Evolutionary conservation across 2,797 vertebrate species (phyloP).

Genomic region (Hafferia zeledoni): DNA sequence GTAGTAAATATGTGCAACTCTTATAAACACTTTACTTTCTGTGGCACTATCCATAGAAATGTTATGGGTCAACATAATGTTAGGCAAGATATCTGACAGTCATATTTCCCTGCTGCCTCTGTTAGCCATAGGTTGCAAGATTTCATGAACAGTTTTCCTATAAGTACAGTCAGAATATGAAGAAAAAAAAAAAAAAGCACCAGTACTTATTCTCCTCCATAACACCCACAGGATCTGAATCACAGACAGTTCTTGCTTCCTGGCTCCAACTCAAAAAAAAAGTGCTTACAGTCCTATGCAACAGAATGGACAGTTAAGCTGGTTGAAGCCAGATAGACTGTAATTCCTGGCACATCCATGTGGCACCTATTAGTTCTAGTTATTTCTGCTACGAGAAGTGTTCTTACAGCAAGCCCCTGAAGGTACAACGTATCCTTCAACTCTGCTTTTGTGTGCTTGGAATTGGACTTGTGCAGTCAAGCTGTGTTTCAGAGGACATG

Average conservation of each 20-base stretch:
- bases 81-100: neutral
- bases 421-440: neutral
- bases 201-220: neutral
- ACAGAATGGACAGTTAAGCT: neutral
- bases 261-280: neutral
- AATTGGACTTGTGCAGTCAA: neutral
- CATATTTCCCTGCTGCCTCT: neutral
- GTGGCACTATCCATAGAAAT: neutral
- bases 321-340: neutral
- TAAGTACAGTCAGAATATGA: neutral
- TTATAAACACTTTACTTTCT: neutral
- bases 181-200: neutral
- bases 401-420: neutral
- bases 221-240: neutral
- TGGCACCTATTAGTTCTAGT: neutral
- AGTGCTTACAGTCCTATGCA: neutral
- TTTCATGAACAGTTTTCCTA: neutral
- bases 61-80: neutral
- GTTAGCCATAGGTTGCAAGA: neutral
- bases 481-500: neutral
- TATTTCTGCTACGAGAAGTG: neutral
- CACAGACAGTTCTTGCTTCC: neutral
- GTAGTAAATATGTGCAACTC: neutral
- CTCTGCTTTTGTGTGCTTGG: neutral
- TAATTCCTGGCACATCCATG: neutral